Base-by-base conservation (phyloP, 2,888 invertebrate genomes). In the Netelia fuscicornis region DNA sequence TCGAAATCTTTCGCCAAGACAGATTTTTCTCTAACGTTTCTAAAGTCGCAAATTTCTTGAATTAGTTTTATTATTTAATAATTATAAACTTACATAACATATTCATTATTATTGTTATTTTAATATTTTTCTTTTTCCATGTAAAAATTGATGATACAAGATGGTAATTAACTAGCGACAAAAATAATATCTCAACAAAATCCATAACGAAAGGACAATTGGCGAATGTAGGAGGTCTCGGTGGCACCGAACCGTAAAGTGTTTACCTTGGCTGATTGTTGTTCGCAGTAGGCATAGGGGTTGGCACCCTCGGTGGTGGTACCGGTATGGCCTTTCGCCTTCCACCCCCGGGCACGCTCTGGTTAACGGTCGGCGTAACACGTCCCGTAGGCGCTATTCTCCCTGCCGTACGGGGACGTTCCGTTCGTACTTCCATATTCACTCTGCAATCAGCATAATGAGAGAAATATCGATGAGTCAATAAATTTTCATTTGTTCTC, bases 261-360 rank as follows among this genome's bases (percentile, higher is more conserved):
- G 89, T 91, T 93, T 90, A 95, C 95, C 94, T 94, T 90, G 94
- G 92, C 87, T 94, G 92, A 90, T 94, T 94, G 90, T 94, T 94
- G 89, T 94, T 94, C 60, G 93, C 92, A 42, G 92, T 90, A 11
- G 95, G 95, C 95, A 95, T 95, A 2, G 95, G 95, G 64, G 95
- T 95, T 52, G 95, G 95, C 60, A 95, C 94, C 83, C 95, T 93
- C 52, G 95, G 95, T 52, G 95, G 95, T 81, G 94, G 94, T 42
- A 95, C 95, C 1, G 95, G 95, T 89, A 95, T 95, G 17, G 95
- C 93, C 90, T 93, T 93, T 77, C 93, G 91, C 84, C 92, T 90
- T 37, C 91, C 90, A 84, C 90, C 92, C 60, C 79, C 85, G 83
- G 90, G 90, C 84, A 88, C 88, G 54, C 90, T 90, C 86, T 92